Evolutionary conservation across 2,888 invertebrate genomes (phyloP), one percentile per base, ranked within the genome.

Genomic region (Flexamia atlantica): DNA sequence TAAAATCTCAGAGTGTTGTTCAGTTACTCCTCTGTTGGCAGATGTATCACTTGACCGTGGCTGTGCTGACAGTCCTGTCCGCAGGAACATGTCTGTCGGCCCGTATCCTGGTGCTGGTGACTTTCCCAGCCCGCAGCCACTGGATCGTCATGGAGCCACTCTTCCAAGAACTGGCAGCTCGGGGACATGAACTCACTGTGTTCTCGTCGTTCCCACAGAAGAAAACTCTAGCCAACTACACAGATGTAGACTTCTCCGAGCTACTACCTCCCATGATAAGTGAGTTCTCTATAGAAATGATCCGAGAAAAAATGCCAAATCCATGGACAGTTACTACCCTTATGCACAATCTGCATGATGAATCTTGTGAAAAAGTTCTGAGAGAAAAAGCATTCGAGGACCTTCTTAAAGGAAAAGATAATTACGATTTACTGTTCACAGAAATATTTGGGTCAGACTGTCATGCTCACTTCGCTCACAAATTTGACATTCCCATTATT

Each of bases 141-240:
- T 82, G 36, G 46, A 84, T 82, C 20, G 82, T 84, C 32, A 82
- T 84, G 0, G 88, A 89, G 9, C 85, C 90, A 0, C 81, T 90
- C 81, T 88, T 90, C 84, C 89, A 89, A 42, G 89, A 88, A 0
- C 86, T 91, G 30, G 88, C 88, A 0, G 86, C 86, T 9, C 87
- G 88, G 1, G 91, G 91, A 0, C 91, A 91, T 85, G 88, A 90
- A 14, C 89, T 91, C 0, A 90, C 89, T 0, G 85, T 90, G 14
- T 87, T 90, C 5, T 89, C 90, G 68, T 87, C 90, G 32, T 90
- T 90, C 81, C 90, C 90, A 0, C 85, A 89, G 76, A 89, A 89
- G 83, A 88, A 89, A 0, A 87, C 88, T 9, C 87, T 89, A 36
- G 85, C 89, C 0, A 91, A 90, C 86, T 89, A 91, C 68, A 89